Evolutionary conservation across 1,140 invertebrate genomes (phyloP).

Genomic region (Heliconius melpomene): DNA sequence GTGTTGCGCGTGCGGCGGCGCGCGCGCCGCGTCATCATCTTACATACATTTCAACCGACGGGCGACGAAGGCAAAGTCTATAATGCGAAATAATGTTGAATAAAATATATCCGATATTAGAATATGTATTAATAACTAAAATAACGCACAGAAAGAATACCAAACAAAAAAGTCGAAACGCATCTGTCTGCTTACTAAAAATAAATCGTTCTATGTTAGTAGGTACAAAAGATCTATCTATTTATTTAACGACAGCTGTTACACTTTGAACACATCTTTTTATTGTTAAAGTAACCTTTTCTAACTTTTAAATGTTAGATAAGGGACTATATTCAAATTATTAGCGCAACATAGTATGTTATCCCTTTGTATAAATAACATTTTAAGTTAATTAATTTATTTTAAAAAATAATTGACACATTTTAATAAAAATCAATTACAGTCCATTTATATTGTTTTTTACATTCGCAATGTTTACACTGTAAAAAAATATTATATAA

Average conservation of each 20-base stretch:
- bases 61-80: constrained; percentile 21
- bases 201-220: background rate
- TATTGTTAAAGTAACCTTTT: background rate
- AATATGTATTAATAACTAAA: background rate
- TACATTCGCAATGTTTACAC: background rate
- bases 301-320: background rate
- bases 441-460: background rate
- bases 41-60: constrained; percentile 11
- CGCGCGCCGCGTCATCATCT: constrained; percentile 8
- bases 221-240: background rate
- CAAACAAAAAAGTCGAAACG: background rate
- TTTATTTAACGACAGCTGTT: background rate
- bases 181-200: background rate
- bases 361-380: too few relatives aligned
- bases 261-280: background rate
- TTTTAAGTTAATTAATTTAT: background rate
- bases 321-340: background rate
- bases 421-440: too few relatives aligned
- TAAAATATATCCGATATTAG: background rate
- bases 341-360: too few relatives aligned
- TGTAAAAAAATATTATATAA: too few relatives aligned
- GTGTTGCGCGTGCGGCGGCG: constrained; percentile 26
- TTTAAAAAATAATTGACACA: background rate
- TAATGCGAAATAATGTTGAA: background rate
- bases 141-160: background rate